phyloP scores from a whole-genome alignment of 2,888 invertebrate species.

The Drosophila nr. fundita region DNA sequence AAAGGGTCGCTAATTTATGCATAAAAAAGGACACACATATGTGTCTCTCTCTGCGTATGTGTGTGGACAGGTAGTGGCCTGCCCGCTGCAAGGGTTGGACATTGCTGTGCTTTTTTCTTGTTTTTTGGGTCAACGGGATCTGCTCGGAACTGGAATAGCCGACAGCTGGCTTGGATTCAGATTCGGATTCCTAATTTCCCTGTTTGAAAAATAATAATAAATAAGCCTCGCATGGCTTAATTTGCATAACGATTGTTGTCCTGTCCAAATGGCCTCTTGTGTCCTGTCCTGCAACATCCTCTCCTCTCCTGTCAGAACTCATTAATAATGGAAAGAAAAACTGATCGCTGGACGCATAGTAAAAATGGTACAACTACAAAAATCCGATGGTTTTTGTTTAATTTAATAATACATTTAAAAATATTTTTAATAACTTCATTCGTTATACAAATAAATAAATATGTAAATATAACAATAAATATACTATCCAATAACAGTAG shows the following conservation, averaged over 20 bases:
- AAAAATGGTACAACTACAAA: too few relatives aligned
- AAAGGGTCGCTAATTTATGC: slow-evolving; percentile 43
- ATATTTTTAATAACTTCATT: too few relatives aligned
- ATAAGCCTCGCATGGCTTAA: background rate
- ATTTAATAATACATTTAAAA: background rate
- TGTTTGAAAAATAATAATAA: background rate
- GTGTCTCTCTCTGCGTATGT: background rate
- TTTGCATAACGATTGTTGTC: slow-evolving; percentile 2
- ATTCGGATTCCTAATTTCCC: slow-evolving; percentile 1
- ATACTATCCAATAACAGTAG: background rate
- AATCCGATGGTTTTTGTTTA: background rate
- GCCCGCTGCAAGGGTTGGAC: slow-evolving; percentile 44
- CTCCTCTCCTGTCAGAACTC: background rate
- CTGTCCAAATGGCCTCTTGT: background rate
- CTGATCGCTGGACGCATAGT: background rate
- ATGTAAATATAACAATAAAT: background rate
- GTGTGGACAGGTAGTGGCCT: slow-evolving; percentile 39
- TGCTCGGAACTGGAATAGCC: slow-evolving; percentile 27
- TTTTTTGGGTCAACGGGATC: slow-evolving; percentile 32
- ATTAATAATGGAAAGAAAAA: background rate
- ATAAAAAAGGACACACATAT: slow-evolving; percentile 15
- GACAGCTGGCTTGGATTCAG: slow-evolving; percentile 35
- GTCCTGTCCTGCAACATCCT: background rate
- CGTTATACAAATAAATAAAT: background rate
- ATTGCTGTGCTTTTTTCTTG: slow-evolving; percentile 50